Conservation (phyloP, 2,797 vertebrate species). For the Sphenopsis melanotis region DNA sequence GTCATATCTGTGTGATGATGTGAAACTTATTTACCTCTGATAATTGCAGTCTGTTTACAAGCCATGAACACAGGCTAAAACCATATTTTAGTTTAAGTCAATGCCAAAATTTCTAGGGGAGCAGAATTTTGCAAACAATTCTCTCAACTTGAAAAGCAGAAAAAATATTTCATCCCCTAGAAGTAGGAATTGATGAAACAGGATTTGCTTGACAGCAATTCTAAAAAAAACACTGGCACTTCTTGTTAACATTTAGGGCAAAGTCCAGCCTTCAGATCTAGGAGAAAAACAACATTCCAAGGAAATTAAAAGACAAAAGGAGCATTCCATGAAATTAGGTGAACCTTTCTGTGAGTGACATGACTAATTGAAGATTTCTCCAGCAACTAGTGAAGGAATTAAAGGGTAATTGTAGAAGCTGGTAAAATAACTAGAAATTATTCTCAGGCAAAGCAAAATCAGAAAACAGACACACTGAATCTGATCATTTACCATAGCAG, state of each 20-base stretch:
- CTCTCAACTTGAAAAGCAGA: not conserved
- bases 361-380: slow-evolving; percentile 23
- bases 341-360: slow-evolving; percentile 10
- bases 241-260: not conserved
- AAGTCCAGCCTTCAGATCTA: not conserved
- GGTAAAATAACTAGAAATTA: slow-evolving; percentile 6
- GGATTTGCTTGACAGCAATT: not conserved
- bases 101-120: not conserved
- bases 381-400: not conserved
- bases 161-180: not conserved
- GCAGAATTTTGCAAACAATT: not conserved
- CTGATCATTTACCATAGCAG: not conserved
- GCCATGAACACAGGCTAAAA: not conserved
- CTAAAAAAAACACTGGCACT: not conserved
- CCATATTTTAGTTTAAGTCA: not conserved
- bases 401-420: slow-evolving; percentile 2
- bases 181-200: not conserved
- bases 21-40: not conserved
- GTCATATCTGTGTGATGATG: not conserved
- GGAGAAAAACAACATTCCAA: slow-evolving; percentile 3
- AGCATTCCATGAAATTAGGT: slow-evolving; percentile 18
- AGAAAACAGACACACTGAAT: not conserved
- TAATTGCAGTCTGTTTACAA: not conserved
- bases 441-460: slow-evolving; percentile 3
- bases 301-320: slow-evolving; percentile 19